Evolutionary conservation across 1,140 invertebrate species (phyloP), one percentile per base, ranked within the genome.

Genomic region (Brachionus manjavacas): DNA sequence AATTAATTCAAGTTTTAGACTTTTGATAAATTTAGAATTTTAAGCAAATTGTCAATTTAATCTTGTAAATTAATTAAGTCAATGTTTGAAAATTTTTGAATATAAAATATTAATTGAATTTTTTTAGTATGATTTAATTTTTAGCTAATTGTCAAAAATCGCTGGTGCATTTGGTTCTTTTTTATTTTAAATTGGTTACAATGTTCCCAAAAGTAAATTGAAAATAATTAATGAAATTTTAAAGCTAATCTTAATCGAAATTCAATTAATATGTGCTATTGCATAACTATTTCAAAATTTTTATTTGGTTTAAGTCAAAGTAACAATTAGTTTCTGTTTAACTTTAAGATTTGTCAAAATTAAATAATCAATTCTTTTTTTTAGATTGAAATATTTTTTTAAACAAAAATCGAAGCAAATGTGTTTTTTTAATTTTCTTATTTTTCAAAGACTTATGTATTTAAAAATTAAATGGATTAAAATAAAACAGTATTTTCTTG

Each of bases 151-250:
- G 6, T 41, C 55, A 31, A 28, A 66, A 70, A 31, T 76, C 6
- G 23, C 85, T 28, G 55, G 9, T 28, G 41, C 20, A 60, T 35
- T 12, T 20, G 7, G 12, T 66, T 92, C 28, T 85, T 7, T 46
- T 31, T 68, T 83, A 80, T 43, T 74, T 14, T 39, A 25, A 11
- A 28, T 52, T 41, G n/a, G 3, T 55, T 31, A 68, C 72, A 14
- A 46, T 80, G 16, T 9, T 79, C 64, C 76, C 28, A 16, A 25
- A 20, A n/a, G 70, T 11, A 39, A 23, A 43, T 52, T 79, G n/a
- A 25, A 64, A 83, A 43, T 35, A 85, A 72, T 60, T 94, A 25
- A 60, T 60, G 20, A 60, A 60, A 20, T 60, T 60, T 60, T 60
- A 60, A 60, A 60, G 11, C 52, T 60, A 60, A 60, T 25, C 52